These are phyloP conservation scores for Pseudorhombus dupliciocellatus DNA, from an alignment of 2,113 vertebrate species.

Conservation along the genomic window DNA sequence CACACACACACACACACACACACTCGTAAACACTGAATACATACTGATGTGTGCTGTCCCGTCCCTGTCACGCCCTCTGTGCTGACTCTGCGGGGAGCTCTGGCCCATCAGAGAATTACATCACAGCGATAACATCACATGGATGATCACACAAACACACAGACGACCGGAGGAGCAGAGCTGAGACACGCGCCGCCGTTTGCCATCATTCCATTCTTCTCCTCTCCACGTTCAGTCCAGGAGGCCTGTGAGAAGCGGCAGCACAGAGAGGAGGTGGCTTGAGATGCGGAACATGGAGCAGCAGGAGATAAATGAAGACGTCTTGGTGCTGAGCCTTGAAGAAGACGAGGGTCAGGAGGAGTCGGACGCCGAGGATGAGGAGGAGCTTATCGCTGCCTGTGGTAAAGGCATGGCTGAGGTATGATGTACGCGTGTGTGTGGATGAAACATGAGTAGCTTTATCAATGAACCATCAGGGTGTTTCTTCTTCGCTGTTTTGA, in stretches of 20 bases:
- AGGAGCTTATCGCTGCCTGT: slow-evolving; percentile 67
- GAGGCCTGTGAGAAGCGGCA: not conserved
- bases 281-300: slow-evolving; percentile 39
- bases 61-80: slow-evolving; percentile 14
- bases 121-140: slow-evolving; percentile 23
- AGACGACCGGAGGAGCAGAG: not conserved
- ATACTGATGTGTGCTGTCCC: not conserved
- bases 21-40: not conserved
- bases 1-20: not conserved
- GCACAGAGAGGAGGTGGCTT: not conserved
- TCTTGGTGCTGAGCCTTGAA: slow-evolving; percentile 2
- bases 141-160: slow-evolving; percentile 12
- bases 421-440: slow-evolving; percentile 10
- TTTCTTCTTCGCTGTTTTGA: not conserved
- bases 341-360: slow-evolving; percentile 44
- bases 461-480: not conserved
- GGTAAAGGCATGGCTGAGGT: slow-evolving; percentile 55
- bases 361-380: slow-evolving; percentile 35
- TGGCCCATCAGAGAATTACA: slow-evolving; percentile 41
- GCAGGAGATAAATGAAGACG: slow-evolving; percentile 35
- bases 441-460: not conserved
- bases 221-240: not conserved
- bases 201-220: not conserved
- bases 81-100: slow-evolving; percentile 18
- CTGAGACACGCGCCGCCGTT: not conserved